Conservation (phyloP, 2,888 invertebrate genomes). For the Acanthococcus lagerstroemiae region DNA sequence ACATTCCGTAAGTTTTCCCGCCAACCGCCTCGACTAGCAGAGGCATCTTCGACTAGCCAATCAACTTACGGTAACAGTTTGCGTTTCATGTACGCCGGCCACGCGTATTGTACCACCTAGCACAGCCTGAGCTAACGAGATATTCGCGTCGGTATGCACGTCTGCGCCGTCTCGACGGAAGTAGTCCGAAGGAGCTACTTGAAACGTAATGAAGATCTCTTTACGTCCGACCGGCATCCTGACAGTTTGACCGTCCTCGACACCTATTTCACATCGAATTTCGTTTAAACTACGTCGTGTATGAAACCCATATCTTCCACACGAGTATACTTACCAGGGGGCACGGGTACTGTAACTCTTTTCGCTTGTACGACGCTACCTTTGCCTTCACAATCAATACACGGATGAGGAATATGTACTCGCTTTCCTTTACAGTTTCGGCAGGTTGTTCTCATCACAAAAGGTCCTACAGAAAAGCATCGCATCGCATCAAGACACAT, state of each 20-base stretch:
- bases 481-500: neutral
- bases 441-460: slow-evolving; percentile 93
- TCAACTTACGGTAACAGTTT: slow-evolving; percentile 62
- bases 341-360: slow-evolving; percentile 84
- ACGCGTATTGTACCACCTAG: slow-evolving; percentile 86
- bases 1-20: neutral
- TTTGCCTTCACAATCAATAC: slow-evolving; percentile 84
- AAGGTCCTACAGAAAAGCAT: slow-evolving; percentile 58
- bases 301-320: neutral
- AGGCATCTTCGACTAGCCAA: neutral
- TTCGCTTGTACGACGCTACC: slow-evolving; percentile 81
- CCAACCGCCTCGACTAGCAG: too few relatives aligned
- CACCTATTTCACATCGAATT: slow-evolving; percentile 48
- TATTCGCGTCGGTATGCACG: slow-evolving; percentile 84
- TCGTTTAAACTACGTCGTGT: neutral
- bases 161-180: slow-evolving; percentile 90
- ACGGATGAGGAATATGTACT: slow-evolving; percentile 81
- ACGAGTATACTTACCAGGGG: slow-evolving; percentile 50
- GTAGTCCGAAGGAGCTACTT: slow-evolving; percentile 76
- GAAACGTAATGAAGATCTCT: slow-evolving; percentile 89
- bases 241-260: slow-evolving; percentile 95
- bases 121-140: slow-evolving; percentile 83
- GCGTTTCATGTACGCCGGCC: slow-evolving; percentile 92
- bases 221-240: slow-evolving; percentile 87
- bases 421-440: slow-evolving; percentile 76